A percentile compares a stretch with the other conserved stretches of the same genome.
Conservation (phyloP, 2,797 vertebrate species). For the Semaprochilodus insignis region DNA sequence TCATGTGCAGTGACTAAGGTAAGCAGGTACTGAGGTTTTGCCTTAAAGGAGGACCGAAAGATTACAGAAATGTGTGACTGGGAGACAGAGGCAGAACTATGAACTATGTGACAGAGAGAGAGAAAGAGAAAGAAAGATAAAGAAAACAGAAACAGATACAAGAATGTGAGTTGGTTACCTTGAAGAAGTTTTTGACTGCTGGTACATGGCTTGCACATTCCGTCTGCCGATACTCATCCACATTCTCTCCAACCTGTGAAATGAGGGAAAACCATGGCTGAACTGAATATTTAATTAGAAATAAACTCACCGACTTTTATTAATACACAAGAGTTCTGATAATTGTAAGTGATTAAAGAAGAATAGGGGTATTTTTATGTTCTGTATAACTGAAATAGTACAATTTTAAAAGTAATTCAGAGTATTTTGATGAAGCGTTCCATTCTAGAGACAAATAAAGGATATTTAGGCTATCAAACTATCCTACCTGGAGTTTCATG, state of each 20-base stretch:
- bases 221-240: slow-evolving; percentile 76
- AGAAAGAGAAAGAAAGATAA: neutral
- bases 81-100: neutral
- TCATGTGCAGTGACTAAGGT: no score
- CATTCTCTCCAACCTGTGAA: slow-evolving; percentile 78
- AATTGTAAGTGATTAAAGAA: neutral
- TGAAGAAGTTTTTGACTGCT: slow-evolving; percentile 80
- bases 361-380: neutral
- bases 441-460: no score
- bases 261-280: neutral
- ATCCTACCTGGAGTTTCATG: no score
- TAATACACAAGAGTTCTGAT: neutral
- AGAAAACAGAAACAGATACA: neutral
- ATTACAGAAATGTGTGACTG: neutral
- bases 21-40: no score
- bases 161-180: slow-evolving; percentile 65
- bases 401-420: no score
- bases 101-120: neutral
- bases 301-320: neutral
- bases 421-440: no score
- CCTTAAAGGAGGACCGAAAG: neutral
- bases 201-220: slow-evolving; percentile 80
- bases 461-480: no score
- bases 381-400: no score
- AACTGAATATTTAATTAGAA: neutral